Conservation (phyloP, 2,888 invertebrate species). For the Neria commutata region DNA sequence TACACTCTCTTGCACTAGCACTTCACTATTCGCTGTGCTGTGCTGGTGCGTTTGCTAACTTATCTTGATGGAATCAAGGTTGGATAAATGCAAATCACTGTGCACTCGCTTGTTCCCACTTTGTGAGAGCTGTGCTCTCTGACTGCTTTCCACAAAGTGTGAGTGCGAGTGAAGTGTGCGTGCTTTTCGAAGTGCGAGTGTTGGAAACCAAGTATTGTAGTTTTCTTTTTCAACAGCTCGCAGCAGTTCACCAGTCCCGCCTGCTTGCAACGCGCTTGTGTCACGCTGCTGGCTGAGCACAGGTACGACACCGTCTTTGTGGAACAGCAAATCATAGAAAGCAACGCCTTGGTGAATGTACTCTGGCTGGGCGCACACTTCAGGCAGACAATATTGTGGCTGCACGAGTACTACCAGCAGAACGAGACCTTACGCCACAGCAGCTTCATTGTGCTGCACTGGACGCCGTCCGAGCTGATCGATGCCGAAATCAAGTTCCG, state of each 20-base stretch:
- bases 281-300: constrained; percentile 64
- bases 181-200: too few species aligned
- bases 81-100: too few species aligned
- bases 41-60: too few species aligned
- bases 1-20: too few species aligned
- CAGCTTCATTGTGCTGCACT: constrained; percentile 69
- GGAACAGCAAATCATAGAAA: constrained; percentile 66
- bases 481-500: constrained; percentile 63
- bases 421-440: constrained; percentile 33
- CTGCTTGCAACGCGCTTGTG: constrained; percentile 52
- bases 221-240: constrained; percentile 12
- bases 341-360: constrained; percentile 68
- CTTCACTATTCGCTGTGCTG: too few species aligned
- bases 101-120: too few species aligned
- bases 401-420: constrained; percentile 47
- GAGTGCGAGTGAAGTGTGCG: too few species aligned
- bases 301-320: constrained; percentile 66
- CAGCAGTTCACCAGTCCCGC: constrained; percentile 35
- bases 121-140: too few species aligned
- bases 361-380: constrained; percentile 73
- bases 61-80: too few species aligned
- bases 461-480: constrained; percentile 71
- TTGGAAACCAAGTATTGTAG: too few species aligned
- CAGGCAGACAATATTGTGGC: constrained; percentile 53
- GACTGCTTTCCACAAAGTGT: too few species aligned